Percentiles rank a stretch among this genome's conserved stretches.
phyloP scores from a whole-genome alignment of 2,113 vertebrate genomes.

The Gavialis gangeticus region DNA sequence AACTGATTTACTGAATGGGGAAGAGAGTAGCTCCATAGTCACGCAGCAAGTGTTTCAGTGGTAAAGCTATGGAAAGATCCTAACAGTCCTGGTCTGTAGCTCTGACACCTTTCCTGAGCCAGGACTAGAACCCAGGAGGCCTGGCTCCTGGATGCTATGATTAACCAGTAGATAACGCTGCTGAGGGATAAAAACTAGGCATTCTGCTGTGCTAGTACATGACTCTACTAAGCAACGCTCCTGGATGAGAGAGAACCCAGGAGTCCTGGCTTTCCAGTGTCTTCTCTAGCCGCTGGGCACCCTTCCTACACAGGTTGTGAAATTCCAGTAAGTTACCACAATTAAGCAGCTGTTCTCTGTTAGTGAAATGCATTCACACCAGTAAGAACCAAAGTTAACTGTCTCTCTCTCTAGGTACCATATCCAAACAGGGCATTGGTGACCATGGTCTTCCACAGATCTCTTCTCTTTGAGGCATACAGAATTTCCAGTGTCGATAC shows the following conservation, averaged over 20 bases:
- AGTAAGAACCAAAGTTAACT: background rate
- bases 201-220: no score
- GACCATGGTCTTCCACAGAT: no score
- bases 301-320: background rate
- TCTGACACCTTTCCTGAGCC: background rate
- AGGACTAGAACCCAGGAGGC: background rate
- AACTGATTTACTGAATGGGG: fast-evolving
- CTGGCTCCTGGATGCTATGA: background rate
- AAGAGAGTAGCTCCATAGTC: background rate
- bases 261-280: background rate
- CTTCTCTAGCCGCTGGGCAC: fast-evolving
- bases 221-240: no score
- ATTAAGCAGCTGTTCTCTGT: background rate
- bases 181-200: no score
- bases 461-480: no score
- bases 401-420: no score
- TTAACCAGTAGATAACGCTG: no score
- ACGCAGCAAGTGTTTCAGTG: background rate
- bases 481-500: no score
- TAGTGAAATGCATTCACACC: background rate
- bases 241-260: no score
- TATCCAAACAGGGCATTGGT: no score
- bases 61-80: background rate
- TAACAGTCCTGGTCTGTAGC: background rate
- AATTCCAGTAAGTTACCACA: background rate